Evolutionary conservation across 2,888 invertebrate species (phyloP).

Genomic region (Fissipunctia ypsillon): DNA sequence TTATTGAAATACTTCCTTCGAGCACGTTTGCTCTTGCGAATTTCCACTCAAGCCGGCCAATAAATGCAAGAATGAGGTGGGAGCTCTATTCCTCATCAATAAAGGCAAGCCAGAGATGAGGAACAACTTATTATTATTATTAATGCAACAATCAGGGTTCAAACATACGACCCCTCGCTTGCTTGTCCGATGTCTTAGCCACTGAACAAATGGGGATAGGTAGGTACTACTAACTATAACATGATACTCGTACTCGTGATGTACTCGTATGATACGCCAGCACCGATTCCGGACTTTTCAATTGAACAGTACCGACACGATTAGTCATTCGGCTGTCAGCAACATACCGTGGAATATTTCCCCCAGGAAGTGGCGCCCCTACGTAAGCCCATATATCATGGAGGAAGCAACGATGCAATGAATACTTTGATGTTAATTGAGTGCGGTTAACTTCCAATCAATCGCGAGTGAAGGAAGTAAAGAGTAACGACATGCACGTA

Average conservation of each 20-base stretch:
- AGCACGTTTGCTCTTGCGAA: too few relatives aligned
- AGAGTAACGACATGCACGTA: slow-evolving; percentile 26
- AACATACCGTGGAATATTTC: slow-evolving; percentile 31
- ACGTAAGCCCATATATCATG: slow-evolving; percentile 47
- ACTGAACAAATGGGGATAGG: background rate
- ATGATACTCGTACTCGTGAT: slow-evolving; percentile 3
- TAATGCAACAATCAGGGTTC: background rate
- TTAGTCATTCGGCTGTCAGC: slow-evolving; percentile 34
- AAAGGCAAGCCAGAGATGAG: too few relatives aligned
- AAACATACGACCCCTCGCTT: background rate
- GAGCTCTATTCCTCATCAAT: too few relatives aligned
- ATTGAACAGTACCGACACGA: slow-evolving; percentile 26
- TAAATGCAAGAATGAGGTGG: too few relatives aligned
- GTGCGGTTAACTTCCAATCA: slow-evolving; percentile 48
- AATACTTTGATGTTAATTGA: slow-evolving; percentile 50
- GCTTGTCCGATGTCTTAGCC: background rate
- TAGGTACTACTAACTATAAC: background rate
- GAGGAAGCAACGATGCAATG: slow-evolving; percentile 51
- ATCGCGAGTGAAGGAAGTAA: slow-evolving; percentile 44
- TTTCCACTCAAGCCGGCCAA: too few relatives aligned
- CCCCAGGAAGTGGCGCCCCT: slow-evolving; percentile 49
- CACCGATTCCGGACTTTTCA: slow-evolving; percentile 14
- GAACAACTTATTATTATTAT: too few relatives aligned
- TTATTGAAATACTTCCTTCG: too few relatives aligned
- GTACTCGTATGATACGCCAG: background rate